Evolutionary conservation across 1,140 invertebrate genomes (phyloP).

Genomic region (Antheraea mylitta): DNA sequence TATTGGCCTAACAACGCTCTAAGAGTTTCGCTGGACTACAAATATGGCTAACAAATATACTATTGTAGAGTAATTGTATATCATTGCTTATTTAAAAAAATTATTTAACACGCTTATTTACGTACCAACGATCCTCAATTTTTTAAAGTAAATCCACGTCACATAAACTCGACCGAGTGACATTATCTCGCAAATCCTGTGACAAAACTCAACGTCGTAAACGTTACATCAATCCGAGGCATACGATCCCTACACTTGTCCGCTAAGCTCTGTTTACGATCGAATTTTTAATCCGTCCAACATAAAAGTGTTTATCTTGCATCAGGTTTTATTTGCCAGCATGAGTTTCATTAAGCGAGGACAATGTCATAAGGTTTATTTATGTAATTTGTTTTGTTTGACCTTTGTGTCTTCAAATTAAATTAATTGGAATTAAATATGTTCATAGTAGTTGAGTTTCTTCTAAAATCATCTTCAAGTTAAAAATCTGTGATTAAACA

Average conservation of each 20-base stretch:
- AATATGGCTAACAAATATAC: too few species aligned
- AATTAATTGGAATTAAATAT: background rate
- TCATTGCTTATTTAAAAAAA: too few species aligned
- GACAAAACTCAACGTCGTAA: conserved; percentile 17
- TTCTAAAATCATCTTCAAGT: too few species aligned
- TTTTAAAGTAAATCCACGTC: conserved; percentile 2
- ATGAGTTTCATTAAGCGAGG: background rate
- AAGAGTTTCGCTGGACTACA: too few species aligned
- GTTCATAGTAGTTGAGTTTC: too few species aligned
- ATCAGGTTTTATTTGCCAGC: conserved; percentile 32
- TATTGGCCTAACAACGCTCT: too few species aligned
- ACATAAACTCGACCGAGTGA: conserved; percentile 8
- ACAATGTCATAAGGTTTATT: conserved; percentile 3
- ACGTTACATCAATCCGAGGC: conserved; percentile 6
- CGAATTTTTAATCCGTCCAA: conserved; percentile 44
- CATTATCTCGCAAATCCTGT: conserved; percentile 13
- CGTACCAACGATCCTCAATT: background rate
- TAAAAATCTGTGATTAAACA: too few species aligned
- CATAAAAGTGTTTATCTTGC: conserved; percentile 40
- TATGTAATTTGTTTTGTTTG: background rate
- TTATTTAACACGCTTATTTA: background rate
- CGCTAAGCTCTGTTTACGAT: conserved; percentile 35
- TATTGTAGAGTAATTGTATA: too few species aligned
- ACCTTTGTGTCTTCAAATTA: background rate
- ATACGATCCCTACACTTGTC: conserved; percentile 6